Evolutionary conservation across 2,888 invertebrate genomes (phyloP), one percentile per base, ranked within the genome.

Genomic region (Ormia ochracea): DNA sequence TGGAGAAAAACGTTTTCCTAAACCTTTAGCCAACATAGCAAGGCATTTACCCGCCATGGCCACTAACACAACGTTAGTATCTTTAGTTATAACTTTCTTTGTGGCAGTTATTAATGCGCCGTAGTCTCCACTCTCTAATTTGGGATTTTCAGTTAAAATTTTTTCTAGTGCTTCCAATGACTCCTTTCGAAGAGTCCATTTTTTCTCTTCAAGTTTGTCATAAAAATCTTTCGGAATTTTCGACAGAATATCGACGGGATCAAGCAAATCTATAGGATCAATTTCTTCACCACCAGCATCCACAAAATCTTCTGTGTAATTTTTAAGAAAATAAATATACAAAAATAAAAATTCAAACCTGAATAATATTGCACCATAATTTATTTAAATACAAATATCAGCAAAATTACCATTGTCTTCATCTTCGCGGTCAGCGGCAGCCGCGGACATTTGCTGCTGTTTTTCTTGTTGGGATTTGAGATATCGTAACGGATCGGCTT

Each of bases 151-250:
- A 0, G 86, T 88, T 9, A 96, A 87, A 19, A 98, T 90, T 82
- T 92, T 93, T 82, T 97, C 96, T 10, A 98, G 88, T 0, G 92
- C 91, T 84, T 98, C 98, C 12, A 99, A 89, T 0, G 95, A 95
- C 87, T 98, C 98, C 87, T 98, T 98, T 28, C 99, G 91, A 73
- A 98, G 96, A 87, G 96, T 96, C 99, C 98, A 99, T 87, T 97
- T 98, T 89, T 97, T 98, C 0, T 96, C 96, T 85, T 99, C 97
- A 3, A 96, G 88, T 88, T 98, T 96, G 3, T 98, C 98, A 87
- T 94, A 97, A 89, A 98, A 99, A 89, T 98, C 97, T 90, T 97
- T 96, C 0, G 98, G 98, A 36, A 99, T 90, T 87, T 97, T 96
- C 0, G 96, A 94, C 0, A 99, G 89, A 82, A 99, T 96, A 87